These are phyloP conservation scores for Caenorhabditis angaria DNA, from an alignment of 2,888 invertebrate genomes.

Conservation along the genomic window DNA sequence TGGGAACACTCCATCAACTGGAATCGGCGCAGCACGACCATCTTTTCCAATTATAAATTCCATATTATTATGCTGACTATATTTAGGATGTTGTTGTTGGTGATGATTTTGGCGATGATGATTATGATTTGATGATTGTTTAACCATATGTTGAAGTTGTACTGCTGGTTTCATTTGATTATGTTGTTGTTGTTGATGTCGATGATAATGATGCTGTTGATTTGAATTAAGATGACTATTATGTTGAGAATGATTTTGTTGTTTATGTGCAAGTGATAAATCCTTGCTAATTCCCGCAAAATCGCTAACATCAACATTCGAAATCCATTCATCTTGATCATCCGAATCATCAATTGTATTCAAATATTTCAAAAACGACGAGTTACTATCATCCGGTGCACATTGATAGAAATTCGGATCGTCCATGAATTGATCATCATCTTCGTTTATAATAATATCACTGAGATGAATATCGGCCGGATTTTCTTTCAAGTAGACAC, in stretches of 20 bases:
- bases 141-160: not conserved
- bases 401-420: no score
- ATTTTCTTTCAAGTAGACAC: no score
- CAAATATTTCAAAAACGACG: no score
- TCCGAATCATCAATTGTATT: no score
- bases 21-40: not conserved
- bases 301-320: not conserved
- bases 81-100: no score
- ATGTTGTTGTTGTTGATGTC: not conserved
- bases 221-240: not conserved
- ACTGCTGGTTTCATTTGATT: not conserved
- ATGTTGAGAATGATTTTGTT: not conserved
- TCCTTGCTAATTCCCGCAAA: slow-evolving; percentile 2
- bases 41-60: not conserved
- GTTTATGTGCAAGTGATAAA: not conserved
- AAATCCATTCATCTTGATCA: not conserved
- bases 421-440: no score
- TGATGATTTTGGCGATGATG: not conserved
- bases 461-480: no score
- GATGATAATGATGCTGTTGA: not conserved
- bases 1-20: slow-evolving; percentile 77
- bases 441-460: no score
- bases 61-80: not conserved
- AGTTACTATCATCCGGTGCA: no score
- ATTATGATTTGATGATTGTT: not conserved